phyloP scores from a whole-genome alignment of 2,113 vertebrate species.

The Myrmecobius fasciatus region DNA sequence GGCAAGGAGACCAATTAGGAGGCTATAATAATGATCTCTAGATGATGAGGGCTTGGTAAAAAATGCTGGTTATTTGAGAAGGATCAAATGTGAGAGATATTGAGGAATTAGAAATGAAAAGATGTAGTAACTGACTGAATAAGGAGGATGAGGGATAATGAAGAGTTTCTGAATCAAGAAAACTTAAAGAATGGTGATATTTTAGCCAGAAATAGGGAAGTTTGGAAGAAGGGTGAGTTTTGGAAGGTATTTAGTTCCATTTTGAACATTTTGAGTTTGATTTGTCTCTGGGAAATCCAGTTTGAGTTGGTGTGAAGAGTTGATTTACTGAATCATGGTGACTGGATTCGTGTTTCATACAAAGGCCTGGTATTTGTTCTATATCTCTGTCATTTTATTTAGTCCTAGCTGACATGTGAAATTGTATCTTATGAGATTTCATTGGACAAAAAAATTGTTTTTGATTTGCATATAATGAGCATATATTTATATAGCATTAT shows the following conservation, averaged over 20 bases:
- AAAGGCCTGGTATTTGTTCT: not conserved
- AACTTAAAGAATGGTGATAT: not conserved
- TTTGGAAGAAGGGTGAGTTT: not conserved
- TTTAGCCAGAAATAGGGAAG: not conserved
- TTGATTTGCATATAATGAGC: not conserved
- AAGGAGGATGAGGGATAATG: not conserved
- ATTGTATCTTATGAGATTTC: not conserved
- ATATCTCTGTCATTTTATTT: not conserved
- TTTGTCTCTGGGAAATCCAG: not conserved
- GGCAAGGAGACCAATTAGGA: not conserved
- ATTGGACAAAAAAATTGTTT: not conserved
- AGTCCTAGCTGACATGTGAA: not conserved
- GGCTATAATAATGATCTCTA: not conserved
- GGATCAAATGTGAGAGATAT: not conserved
- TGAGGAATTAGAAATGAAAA: not conserved
- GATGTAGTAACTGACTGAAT: not conserved
- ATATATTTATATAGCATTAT: constrained; percentile 59
- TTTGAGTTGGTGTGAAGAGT: not conserved
- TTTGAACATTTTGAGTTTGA: not conserved
- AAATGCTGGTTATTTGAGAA: not conserved
- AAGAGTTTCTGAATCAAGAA: not conserved
- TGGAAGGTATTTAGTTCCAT: not conserved
- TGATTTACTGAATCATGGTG: not conserved
- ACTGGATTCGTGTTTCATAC: not conserved
- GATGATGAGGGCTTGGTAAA: not conserved